Conservation (phyloP, 2,797 vertebrate species). For the Pyrocephalus nanus region DNA sequence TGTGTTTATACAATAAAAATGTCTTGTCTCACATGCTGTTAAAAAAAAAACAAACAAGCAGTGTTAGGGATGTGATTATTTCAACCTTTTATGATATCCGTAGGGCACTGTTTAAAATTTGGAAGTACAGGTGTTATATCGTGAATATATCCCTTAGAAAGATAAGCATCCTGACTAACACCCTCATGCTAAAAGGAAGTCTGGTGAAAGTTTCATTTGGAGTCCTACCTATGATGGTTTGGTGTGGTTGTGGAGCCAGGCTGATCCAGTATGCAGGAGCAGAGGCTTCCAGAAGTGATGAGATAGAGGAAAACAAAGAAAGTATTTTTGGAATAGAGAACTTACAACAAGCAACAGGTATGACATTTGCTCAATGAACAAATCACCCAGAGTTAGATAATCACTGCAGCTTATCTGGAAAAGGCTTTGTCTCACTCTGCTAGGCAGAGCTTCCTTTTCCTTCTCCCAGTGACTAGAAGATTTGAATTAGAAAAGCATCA, state of each 20-base stretch:
- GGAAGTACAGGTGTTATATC: neutral
- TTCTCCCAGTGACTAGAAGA: neutral
- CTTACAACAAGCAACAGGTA: neutral
- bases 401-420: neutral
- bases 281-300: neutral
- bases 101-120: neutral
- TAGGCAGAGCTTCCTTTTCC: neutral
- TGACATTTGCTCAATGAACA: neutral
- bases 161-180: neutral
- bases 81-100: neutral
- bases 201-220: neutral
- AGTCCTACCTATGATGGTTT: neutral
- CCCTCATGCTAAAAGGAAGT: neutral
- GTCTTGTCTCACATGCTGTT: neutral
- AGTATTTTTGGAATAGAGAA: neutral
- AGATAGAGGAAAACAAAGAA: neutral
- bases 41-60: rapidly evolving
- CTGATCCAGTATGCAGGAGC: rapidly evolving
- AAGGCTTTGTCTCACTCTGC: neutral
- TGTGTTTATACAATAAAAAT: neutral
- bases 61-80: neutral
- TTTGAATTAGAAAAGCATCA: neutral
- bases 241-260: neutral
- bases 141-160: neutral
- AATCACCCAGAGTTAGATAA: neutral